phyloP scores from a whole-genome alignment of 2,888 invertebrate genomes.

The Sphaerophoria taeniata region DNA sequence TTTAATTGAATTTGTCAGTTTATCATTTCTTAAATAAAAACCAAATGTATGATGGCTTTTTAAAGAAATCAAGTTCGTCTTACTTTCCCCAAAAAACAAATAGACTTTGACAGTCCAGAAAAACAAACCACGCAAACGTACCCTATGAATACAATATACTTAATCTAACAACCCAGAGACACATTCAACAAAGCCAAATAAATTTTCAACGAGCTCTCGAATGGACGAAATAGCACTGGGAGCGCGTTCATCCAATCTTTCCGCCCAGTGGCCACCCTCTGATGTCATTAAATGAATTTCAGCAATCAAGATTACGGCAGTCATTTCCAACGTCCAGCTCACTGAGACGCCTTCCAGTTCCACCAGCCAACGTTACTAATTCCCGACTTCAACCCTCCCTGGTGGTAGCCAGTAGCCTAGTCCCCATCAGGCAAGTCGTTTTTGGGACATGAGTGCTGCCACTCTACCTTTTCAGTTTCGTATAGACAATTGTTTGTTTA shows the following conservation, averaged over 20 bases:
- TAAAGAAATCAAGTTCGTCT: too few relatives aligned
- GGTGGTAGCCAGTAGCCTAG: background rate
- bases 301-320: constrained; percentile 73
- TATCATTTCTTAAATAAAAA: background rate
- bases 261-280: constrained; percentile 45
- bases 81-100: too few relatives aligned
- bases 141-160: constrained; percentile 15
- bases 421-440: constrained; percentile 39
- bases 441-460: constrained; percentile 22
- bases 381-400: constrained; percentile 6
- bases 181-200: constrained; percentile 11
- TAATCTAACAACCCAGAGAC: constrained; percentile 8
- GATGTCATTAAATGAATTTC: constrained; percentile 69
- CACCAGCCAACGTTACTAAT: constrained; percentile 58
- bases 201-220: constrained; percentile 16
- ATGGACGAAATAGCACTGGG: constrained; percentile 37
- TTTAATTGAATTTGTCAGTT: background rate
- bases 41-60: too few relatives aligned
- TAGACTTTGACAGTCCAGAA: too few relatives aligned
- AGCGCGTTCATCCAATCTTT: constrained; percentile 66
- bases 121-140: background rate
- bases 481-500: background rate
- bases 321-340: constrained; percentile 52
- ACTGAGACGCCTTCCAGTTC: constrained; percentile 11
- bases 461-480: background rate